A percentile compares a stretch with the other conserved stretches of the same genome.
These are phyloP conservation scores for Xestia xanthographa DNA, from an alignment of 2,888 invertebrate genomes.

Conservation along the genomic window DNA sequence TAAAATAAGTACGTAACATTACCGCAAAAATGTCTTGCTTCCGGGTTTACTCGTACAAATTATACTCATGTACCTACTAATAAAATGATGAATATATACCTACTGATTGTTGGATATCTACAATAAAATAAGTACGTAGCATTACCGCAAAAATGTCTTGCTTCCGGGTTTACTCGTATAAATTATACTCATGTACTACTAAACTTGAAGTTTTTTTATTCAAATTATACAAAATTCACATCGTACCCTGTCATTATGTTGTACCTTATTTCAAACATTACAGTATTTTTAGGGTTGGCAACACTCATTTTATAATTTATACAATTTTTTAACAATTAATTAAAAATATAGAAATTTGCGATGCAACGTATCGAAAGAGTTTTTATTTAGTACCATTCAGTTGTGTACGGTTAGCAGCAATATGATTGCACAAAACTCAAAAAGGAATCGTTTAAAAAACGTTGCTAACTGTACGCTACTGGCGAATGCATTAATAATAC, in stretches of 20 bases:
- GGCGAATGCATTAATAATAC: constrained; percentile 62
- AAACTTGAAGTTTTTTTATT: constrained; percentile 74
- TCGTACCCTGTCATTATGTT: constrained; percentile 71
- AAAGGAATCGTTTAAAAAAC: constrained; percentile 45
- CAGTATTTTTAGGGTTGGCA: constrained; percentile 76
- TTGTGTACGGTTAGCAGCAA: constrained; percentile 52
- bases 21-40: too few species aligned
- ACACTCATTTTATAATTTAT: constrained; percentile 79
- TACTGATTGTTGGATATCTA: background rate
- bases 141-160: constrained; percentile 61
- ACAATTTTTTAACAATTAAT: constrained; percentile 73
- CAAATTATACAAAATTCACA: constrained; percentile 82
- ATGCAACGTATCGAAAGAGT: constrained; percentile 51
- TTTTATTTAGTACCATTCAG: constrained; percentile 55
- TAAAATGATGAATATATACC: constrained; percentile 4
- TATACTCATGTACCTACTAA: too few species aligned
- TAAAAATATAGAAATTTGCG: constrained; percentile 56
- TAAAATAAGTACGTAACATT: too few species aligned
- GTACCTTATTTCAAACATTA: constrained; percentile 76
- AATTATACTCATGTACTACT: constrained; percentile 52
- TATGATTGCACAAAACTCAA: constrained; percentile 54
- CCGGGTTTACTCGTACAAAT: too few species aligned
- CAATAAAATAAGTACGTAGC: constrained; percentile 15
- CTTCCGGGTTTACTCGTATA: constrained; percentile 11
- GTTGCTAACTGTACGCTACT: constrained; percentile 56